These are phyloP conservation scores for Gobio occitaniae DNA, from an alignment of 2,797 vertebrate genomes.

Conservation along the genomic window DNA sequence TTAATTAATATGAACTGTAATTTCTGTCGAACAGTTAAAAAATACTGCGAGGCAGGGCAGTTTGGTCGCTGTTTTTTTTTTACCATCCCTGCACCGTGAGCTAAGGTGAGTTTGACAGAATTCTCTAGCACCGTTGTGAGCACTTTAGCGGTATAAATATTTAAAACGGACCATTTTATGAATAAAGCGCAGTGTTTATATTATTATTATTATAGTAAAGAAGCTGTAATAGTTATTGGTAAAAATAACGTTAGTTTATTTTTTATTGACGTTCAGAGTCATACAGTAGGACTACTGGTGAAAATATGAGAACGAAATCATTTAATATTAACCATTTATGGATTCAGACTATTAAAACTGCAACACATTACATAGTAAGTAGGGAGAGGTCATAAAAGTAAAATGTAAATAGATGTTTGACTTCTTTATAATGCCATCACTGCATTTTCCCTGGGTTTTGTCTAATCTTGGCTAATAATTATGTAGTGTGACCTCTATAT, in stretches of 20 bases:
- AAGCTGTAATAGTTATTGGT: background rate
- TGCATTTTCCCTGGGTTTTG: background rate
- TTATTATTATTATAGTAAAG: background rate
- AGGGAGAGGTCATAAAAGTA: background rate
- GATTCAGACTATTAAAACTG: background rate
- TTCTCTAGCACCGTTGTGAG: background rate
- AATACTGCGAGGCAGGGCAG: background rate
- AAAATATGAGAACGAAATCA: background rate
- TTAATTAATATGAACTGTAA: background rate
- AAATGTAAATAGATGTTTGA: background rate
- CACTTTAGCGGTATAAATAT: background rate
- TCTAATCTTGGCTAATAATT: background rate
- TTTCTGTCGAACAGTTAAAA: slow-evolving; percentile 6
- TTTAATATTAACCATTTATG: background rate
- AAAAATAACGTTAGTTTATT: background rate
- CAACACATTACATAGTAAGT: background rate
- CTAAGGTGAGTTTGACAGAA: background rate
- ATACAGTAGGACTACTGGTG: background rate
- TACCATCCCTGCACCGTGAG: background rate
- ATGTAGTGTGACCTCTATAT: background rate
- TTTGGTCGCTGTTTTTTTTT: background rate
- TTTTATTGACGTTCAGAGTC: background rate
- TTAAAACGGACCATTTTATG: background rate
- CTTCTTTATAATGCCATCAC: background rate
- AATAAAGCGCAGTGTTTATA: background rate